Evolutionary conservation across 2,888 invertebrate species (phyloP), one percentile per base, ranked within the genome.

Genomic region (Cataglyphis rosenhaueri): DNA sequence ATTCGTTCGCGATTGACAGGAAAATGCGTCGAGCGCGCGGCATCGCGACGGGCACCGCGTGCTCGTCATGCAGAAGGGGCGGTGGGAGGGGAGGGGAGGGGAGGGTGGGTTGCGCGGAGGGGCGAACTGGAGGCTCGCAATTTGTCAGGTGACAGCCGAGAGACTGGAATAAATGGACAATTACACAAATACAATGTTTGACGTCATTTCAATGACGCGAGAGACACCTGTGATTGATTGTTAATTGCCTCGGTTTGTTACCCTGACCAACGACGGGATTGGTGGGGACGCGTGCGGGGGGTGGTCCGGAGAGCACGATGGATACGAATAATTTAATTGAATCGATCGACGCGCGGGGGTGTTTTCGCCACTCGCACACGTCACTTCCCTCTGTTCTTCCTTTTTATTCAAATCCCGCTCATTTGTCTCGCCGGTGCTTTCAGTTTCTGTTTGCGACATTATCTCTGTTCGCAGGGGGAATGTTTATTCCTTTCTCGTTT

Each of bases 181-280:
- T 94, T 94, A 94, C 94, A 93, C 93, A 93, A 94, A 94, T 93
- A 93, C 94, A 94, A 94, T 93, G 94, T 94, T 94, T 94, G 94
- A 94, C 93, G 93, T 94, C 93, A 94, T 94, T 94, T 94, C 94
- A 94, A 94, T 94, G 94, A 94, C 93, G 94, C 93, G 92, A 93
- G 94, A 93, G 93, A 93, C 93, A 92, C 93, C 92, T 92, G 93
- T 94, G 94, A 94, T 94, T 94, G 94, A 94, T 94, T 94, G 94
- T 94, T 94, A 94, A 94, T 94, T 94, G 94, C 92, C 93, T 93
- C 93, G 94, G 94, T 94, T 94, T 94, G 94, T 94, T 94, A 94
- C 93, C 92, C 92, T 89, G 90, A 88, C 85, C 89, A 89, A 85
- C 83, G 85, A 74, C 84, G 85, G 83, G 78, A 81, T 78, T 78